These are phyloP conservation scores for Paramisgurnus dabryanus DNA, from an alignment of 2,113 vertebrate genomes.

Conservation along the genomic window DNA sequence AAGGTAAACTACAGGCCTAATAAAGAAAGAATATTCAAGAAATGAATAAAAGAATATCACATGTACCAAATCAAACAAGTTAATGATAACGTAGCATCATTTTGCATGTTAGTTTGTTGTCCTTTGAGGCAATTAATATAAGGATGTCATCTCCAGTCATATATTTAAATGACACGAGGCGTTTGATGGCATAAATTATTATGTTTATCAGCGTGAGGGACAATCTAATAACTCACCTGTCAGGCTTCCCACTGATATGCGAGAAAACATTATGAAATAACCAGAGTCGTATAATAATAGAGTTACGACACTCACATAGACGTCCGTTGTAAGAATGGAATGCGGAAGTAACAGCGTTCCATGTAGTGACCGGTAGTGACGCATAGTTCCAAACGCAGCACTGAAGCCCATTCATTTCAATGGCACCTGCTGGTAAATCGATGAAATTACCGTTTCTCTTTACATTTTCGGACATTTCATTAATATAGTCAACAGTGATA, in stretches of 20 bases:
- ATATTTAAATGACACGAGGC: conserved; percentile 71
- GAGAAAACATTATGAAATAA: conserved; percentile 71
- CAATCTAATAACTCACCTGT: conserved; percentile 80
- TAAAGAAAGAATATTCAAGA: too few species aligned
- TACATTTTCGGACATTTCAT: too few species aligned
- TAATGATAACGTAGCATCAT: neutral
- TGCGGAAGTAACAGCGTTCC: too few species aligned
- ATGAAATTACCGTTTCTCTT: too few species aligned
- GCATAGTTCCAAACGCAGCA: too few species aligned
- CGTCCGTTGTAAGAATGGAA: too few species aligned
- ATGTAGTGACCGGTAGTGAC: too few species aligned
- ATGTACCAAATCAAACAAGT: neutral
- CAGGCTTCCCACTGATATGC: conserved; percentile 70
- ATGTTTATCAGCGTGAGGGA: conserved; percentile 76
- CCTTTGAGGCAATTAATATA: conserved; percentile 69
- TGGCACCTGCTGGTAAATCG: too few species aligned
- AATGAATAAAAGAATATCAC: neutral
- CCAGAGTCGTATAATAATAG: too few species aligned
- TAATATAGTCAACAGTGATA: too few species aligned
- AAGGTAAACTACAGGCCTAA: neutral
- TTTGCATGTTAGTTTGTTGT: conserved; percentile 26
- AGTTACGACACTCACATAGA: too few species aligned
- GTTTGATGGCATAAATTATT: conserved; percentile 75
- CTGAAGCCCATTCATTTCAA: too few species aligned
- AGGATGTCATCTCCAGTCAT: conserved; percentile 69